Base-by-base conservation (phyloP, 2,888 invertebrate genomes). In the Latrodectus elegans region DNA sequence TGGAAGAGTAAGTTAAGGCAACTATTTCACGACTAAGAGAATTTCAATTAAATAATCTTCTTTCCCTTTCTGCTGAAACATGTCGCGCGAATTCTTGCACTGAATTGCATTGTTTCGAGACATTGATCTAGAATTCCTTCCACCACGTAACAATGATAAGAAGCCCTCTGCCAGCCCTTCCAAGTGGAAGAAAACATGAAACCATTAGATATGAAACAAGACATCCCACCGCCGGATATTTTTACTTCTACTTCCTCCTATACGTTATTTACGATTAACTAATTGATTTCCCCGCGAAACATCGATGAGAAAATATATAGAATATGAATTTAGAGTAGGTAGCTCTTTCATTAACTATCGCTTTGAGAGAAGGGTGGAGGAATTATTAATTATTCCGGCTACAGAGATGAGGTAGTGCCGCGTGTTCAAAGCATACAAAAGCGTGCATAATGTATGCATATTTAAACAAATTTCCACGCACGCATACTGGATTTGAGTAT, bases 401-500 rank as follows among this genome's bases (percentile, higher is more conserved):
- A 76, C 65, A 71, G 74, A 76, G 72, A 26, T 72, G 65, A 26
- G 77, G 65, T 60, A 53, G 79, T 15, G 74, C 49, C 78, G 73
- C 79, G 78, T 85, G 85, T 78, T 84, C 78, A 73, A 53, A 71
- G 84, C 68, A 55, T 74, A 84, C 85, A 85, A 85, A 85, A 80
- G 86, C 81, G 86, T 81, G 82, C 87, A 88, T 88, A 83, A 88
- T 82, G 49, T 83, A 88, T 88, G 87, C 78, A 88, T 83, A 88
- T 88, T 88, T 88, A 88, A 88, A 82, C 87, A 88, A 83, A 82
- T 88, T 81, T 77, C 55, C 71, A 53, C n/a, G 86, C 81, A 81
- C 77, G 86, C 81, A 81, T 76, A 72, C 71, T 86, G 73, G 71
- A 75, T 87, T 75, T 71, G 81, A 73, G 77, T 70, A 77, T 72